Base-by-base conservation (phyloP, 2,888 invertebrate genomes). In the Salpingus planirostris region DNA sequence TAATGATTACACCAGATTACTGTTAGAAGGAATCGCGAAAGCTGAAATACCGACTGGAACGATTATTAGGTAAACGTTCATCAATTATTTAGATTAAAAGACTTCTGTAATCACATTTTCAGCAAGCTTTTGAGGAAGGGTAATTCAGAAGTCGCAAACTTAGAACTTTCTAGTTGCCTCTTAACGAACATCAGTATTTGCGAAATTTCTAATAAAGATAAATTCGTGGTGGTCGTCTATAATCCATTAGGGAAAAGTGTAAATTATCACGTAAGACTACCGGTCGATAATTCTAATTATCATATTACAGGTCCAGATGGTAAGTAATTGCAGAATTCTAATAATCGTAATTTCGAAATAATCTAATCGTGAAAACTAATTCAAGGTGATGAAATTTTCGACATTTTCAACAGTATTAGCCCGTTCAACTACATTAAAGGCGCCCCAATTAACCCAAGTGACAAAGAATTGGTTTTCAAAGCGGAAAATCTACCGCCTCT, bases 171-270 rank as follows among this genome's bases (percentile, higher is more conserved):
- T 10, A 65, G 67, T 8, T 87, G 87, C 52, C 61, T 72, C 27
- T 61, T 75, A 3, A 57, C 82, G 6, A 93, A 93, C 52, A 77
- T 87, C 7, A 87, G 86, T 27, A 67, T 74, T 13, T 91, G 91
- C 49, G 52, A 56, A 0, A 53, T 73, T 0, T 74, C 82, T 0
- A 51, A 59, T 1, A 67, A 62, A 11, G 50, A 67, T 0, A 63
- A 70, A 33, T 80, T 88, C 52, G 68, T 80, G 6, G 73, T 88
- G 1, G 78, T 79, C 0, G 52, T 86, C 0, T 89, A 88, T 57
- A 93, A 92, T 63, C 87, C 90, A 0, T 52, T 88, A 15, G 80
- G 78, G 2, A 77, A 76, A 62, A 43, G 59, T 0, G 65, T 74
- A 0, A 64, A 62, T 1, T 70, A 74, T 5, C 73, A 74, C 10